Base-by-base conservation (phyloP, 2,888 invertebrate species). In the Panopea generosa region DNA sequence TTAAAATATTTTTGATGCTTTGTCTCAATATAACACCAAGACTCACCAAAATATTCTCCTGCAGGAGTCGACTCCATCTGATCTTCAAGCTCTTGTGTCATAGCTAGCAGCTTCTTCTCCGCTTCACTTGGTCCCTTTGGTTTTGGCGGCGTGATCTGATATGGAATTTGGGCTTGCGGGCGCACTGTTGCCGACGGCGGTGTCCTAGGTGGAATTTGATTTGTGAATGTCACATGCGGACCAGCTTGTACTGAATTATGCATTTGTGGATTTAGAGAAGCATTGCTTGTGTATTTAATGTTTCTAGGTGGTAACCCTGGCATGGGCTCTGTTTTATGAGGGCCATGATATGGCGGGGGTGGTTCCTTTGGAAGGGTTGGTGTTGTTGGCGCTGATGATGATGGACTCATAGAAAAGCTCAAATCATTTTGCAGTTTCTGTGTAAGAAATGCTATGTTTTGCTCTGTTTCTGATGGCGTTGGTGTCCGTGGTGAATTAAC, bases 1-100 rank as follows among this genome's bases (percentile, higher is more conserved):
- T n/a, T n/a, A n/a, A n/a, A n/a, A n/a, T n/a, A n/a, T n/a, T n/a
- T n/a, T n/a, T n/a, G n/a, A n/a, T n/a, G n/a, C n/a, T n/a, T n/a
- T n/a, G n/a, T n/a, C n/a, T n/a, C n/a, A n/a, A n/a, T n/a, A n/a
- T n/a, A n/a, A n/a, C n/a, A n/a, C n/a, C n/a, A n/a, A n/a, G n/a
- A 72, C 94, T 94, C 94, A 97, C 98, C 98, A 94, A 98, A 98
- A 93, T 98, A 98, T 94, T 98, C 98, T 86, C 98, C 98, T 92
- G 97, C 97, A 87, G 97, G 97, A 89, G 97, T 96, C 87, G 97
- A 96, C 92, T 98, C 98, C 96, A 99, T 97, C 56, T 90, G 89
- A 75, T 89, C 88, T 75, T 90, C 90, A 33, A 92, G 80, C 77
- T 92, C 88, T 70, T 90, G 89, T 22, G 92, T 92, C 62, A 92